Evolutionary conservation across 2,797 vertebrate genomes (phyloP), one percentile per base, ranked within the genome.

Genomic region (Halcyon smyrnensis): DNA sequence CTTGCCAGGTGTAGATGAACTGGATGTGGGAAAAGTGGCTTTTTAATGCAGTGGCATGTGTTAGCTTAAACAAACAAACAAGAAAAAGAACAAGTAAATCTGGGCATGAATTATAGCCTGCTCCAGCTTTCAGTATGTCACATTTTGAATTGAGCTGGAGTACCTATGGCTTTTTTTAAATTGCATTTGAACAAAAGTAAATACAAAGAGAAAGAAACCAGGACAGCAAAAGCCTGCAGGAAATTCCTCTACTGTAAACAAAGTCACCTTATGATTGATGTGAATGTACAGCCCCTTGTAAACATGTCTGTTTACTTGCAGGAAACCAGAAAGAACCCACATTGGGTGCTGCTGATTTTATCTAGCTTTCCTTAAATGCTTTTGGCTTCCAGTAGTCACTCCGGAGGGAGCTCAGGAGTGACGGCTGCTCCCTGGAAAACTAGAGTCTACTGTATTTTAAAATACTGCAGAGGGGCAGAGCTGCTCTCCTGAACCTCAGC

Each of bases 231-330:
- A 95, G 96, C 97, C 94, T 97, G 86, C 96, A 97, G 97, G 97
- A 97, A 97, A 97, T 97, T 97, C 96, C 93, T 95, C 75, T 96
- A 96, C 93, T 95, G 96, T 97, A 97, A 97, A 97, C 97, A 97
- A 97, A 97, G 95, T 97, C 90, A 93, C 92, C 90, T 96, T 97
- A 97, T 97, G 97, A 97, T 97, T 97, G 97, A 97, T 97, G 97
- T 97, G 96, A 97, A 96, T 97, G 97, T 97, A 95, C 96, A 97
- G 90, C 92, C 86, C 96, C 95, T 95, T 96, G 97, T 97, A 97
- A 97, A 97, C 96, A 97, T 92, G 95, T 97, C 97, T 97, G 92
- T 97, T 97, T 97, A 97, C 93, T 97, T 96, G 94, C 97, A 97
- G 95, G 96, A 97, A 97, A 95, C 96, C 96, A 97, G 96, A 97